Conservation (phyloP, 2,113 vertebrate genomes). For the Nibea albiflora region DNA sequence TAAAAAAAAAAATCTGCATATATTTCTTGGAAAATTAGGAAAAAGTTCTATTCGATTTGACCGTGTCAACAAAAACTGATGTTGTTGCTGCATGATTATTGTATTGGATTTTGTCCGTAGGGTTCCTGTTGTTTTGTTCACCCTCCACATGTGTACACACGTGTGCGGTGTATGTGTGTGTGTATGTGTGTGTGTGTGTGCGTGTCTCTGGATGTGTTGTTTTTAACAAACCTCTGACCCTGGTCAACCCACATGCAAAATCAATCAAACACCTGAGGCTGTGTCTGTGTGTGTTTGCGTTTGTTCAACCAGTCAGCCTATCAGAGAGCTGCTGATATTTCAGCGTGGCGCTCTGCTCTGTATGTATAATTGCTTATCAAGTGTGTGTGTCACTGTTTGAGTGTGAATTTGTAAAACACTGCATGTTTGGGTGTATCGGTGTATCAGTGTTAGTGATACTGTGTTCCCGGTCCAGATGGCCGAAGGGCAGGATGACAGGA, state of each 20-base stretch:
- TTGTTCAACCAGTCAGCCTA: slow-evolving; percentile 17
- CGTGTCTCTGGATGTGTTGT: slow-evolving; percentile 7
- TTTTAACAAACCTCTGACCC: slow-evolving; percentile 1
- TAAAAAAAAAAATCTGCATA: background rate
- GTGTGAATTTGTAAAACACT: slow-evolving; percentile 27
- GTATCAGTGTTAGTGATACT: slow-evolving; percentile 27
- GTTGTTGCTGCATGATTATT: background rate
- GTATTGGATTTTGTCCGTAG: background rate
- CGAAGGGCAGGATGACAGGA: slow-evolving; percentile 47
- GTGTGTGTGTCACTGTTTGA: slow-evolving; percentile 16
- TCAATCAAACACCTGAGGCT: slow-evolving; percentile 25
- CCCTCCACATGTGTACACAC: background rate
- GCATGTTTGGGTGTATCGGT: background rate
- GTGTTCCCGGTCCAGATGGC: slow-evolving; percentile 58
- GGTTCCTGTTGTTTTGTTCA: slow-evolving; percentile 1
- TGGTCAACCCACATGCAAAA: slow-evolving; percentile 24
- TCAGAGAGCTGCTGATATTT: slow-evolving; percentile 6
- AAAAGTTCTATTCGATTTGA: background rate
- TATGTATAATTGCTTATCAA: slow-evolving; percentile 8
- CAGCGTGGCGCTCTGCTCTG: background rate
- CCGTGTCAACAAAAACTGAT: background rate
- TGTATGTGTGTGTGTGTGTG: background rate
- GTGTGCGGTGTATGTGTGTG: background rate
- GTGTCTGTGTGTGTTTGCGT: background rate
- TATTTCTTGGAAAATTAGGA: background rate